phyloP scores from a whole-genome alignment of 2,797 vertebrate species.

The Urosaurus nigricauda region DNA sequence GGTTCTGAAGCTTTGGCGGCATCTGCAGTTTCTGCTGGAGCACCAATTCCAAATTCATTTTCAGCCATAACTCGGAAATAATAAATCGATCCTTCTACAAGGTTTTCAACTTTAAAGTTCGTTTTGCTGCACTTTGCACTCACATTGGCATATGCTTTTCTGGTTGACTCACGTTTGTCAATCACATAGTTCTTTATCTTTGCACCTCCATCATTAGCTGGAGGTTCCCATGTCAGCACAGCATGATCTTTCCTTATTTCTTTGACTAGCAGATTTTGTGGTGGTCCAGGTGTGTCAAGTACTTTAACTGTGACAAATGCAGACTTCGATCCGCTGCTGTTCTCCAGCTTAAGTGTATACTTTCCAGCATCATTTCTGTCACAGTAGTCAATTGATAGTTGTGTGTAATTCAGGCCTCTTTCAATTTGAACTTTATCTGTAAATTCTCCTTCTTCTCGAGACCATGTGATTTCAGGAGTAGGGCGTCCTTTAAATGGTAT shows the following conservation, averaged over 20 bases:
- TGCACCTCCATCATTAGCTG: constrained; percentile 92
- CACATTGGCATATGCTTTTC: constrained; percentile 96
- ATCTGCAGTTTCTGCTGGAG: constrained; percentile 89
- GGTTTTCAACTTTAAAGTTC: constrained; percentile 94
- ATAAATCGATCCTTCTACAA: constrained; percentile 94
- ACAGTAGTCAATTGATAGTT: constrained; percentile 95
- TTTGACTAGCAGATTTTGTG: constrained; percentile 91
- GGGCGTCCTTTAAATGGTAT: constrained; percentile 96
- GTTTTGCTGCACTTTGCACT: constrained; percentile 92
- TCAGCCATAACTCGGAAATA: constrained; percentile 99
- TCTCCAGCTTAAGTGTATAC: constrained; percentile 90
- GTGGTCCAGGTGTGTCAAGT: constrained; percentile 93
- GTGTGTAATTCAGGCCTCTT: constrained; percentile 89
- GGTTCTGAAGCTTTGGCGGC: constrained; percentile 95
- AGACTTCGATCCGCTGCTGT: constrained; percentile 93
- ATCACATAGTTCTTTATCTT: constrained; percentile 97
- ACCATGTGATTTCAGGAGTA: constrained; percentile 93
- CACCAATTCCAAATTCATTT: constrained; percentile 95
- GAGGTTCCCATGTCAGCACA: constrained; percentile 92
- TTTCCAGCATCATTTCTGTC: constrained; percentile 97
- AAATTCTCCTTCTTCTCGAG: constrained; percentile 92
- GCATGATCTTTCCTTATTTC: constrained; percentile 92
- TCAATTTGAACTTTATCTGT: constrained; percentile 92
- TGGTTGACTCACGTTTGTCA: constrained; percentile 97
- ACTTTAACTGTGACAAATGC: constrained; percentile 95